These are phyloP conservation scores for Rafetus swinhoei DNA, from an alignment of 2,113 vertebrate species.

Conservation along the genomic window DNA sequence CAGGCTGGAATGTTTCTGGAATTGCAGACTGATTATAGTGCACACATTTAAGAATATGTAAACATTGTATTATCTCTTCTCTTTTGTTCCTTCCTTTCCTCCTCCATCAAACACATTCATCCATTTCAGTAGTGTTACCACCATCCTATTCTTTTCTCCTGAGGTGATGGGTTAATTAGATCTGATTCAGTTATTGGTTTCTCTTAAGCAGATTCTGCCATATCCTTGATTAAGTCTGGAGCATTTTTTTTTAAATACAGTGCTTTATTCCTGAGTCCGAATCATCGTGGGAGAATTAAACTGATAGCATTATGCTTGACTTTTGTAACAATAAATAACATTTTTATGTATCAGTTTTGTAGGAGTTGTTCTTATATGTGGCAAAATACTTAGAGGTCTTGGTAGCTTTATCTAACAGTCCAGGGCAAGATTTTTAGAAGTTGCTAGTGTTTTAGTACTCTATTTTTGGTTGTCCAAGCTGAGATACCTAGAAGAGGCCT, in stretches of 20 bases:
- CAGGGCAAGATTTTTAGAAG: not conserved
- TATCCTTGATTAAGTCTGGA: conserved; percentile 55
- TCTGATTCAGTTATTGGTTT: conserved; percentile 47
- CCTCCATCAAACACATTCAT: not conserved
- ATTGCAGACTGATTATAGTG: conserved; percentile 17
- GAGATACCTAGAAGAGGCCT: not conserved
- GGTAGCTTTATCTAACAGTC: conserved; percentile 26
- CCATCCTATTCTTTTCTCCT: conserved; percentile 42
- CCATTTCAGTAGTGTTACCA: conserved; percentile 44
- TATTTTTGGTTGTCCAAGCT: not conserved
- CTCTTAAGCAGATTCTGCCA: conserved; percentile 70
- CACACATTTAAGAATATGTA: conserved; percentile 33
- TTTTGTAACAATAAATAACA: not conserved
- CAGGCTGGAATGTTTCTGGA: conserved; percentile 39
- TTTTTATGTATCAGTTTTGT: not conserved
- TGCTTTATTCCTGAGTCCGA: conserved; percentile 49
- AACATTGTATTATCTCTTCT: conserved; percentile 29
- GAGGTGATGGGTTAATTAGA: conserved; percentile 55
- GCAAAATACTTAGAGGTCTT: conserved; percentile 17
- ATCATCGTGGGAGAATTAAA: conserved; percentile 40
- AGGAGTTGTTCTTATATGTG: not conserved
- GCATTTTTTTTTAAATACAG: conserved; percentile 55
- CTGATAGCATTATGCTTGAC: not conserved
- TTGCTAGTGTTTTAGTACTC: not conserved
- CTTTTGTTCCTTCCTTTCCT: not conserved